A percentile compares a stretch with the other conserved stretches of the same genome.
phyloP scores from a whole-genome alignment of 2,797 vertebrate genomes.

The Hyperoplus immaculatus region DNA sequence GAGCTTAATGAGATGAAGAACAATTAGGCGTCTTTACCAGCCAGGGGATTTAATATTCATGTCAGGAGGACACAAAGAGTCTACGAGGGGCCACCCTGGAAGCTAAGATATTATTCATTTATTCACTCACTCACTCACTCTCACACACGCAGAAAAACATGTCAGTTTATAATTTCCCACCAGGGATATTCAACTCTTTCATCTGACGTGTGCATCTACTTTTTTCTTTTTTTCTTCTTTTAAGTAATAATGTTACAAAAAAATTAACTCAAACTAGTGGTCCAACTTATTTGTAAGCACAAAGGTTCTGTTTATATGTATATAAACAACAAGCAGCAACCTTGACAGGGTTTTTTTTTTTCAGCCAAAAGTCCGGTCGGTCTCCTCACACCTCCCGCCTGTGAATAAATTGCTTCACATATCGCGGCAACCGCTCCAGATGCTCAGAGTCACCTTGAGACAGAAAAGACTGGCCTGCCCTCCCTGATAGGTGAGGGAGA shows the following conservation, averaged over 20 bases:
- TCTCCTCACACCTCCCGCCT: constrained; percentile 76
- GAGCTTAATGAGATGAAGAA: constrained; percentile 32
- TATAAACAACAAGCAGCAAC: constrained; percentile 49
- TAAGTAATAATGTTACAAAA: constrained; percentile 27
- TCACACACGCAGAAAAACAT: constrained; percentile 30
- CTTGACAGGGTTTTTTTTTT: constrained; percentile 61
- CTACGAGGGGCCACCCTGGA: constrained; percentile 49
- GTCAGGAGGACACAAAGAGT: constrained; percentile 50
- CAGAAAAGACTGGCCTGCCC: constrained; percentile 68
- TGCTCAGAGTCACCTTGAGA: constrained; percentile 86
- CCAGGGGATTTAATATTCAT: constrained; percentile 64
- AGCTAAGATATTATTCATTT: constrained; percentile 59
- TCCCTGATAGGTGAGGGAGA: constrained; percentile 52
- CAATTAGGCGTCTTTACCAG: constrained; percentile 56
- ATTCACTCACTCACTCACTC: constrained; percentile 41
- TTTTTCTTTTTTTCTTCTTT: constrained; percentile 12
- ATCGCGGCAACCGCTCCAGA: constrained; percentile 77
- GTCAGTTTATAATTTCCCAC: constrained; percentile 45
- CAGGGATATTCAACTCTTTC: constrained; percentile 27
- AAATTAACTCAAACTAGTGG: constrained; percentile 5
- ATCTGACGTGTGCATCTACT: constrained; percentile 14
- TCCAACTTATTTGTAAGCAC: constrained; percentile 4
- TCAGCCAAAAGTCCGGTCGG: constrained; percentile 40
- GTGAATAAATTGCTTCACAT: constrained; percentile 78
- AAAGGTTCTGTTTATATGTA: constrained; percentile 9